Evolutionary conservation across 2,113 vertebrate species (phyloP).

Genomic region (Centropristis striata): DNA sequence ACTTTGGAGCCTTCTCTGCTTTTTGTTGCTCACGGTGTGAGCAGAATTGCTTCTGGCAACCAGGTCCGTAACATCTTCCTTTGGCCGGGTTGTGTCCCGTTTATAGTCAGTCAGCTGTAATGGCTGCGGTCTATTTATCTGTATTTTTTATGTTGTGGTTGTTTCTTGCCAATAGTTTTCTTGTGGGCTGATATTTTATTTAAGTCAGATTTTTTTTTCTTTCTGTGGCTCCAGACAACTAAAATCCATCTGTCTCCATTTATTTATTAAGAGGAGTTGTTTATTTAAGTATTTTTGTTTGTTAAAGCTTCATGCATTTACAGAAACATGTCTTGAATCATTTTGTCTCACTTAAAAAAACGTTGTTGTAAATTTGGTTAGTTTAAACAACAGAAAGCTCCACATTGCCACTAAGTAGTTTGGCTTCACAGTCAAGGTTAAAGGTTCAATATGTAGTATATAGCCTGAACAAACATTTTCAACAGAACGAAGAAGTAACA

Average conservation of each 20-base stretch:
- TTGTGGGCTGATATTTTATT: neutral
- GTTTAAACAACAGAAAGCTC: neutral
- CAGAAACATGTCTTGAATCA: neutral
- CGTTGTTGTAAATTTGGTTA: neutral
- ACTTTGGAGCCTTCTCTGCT: slow-evolving; percentile 5
- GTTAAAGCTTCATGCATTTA: neutral
- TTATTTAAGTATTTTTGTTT: neutral
- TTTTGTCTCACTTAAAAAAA: neutral
- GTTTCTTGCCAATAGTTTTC: slow-evolving; percentile 1
- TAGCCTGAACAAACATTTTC: too few species aligned
- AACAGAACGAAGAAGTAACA: too few species aligned
- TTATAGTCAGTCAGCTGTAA: neutral
- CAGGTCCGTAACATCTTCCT: neutral
- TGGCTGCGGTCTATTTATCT: neutral
- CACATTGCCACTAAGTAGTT: neutral
- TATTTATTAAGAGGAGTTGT: neutral
- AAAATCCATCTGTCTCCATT: neutral
- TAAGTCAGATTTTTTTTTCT: neutral
- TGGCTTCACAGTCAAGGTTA: neutral
- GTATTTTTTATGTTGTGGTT: neutral
- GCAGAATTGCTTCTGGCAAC: slow-evolving; percentile 28
- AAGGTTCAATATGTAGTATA: neutral
- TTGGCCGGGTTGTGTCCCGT: slow-evolving; percentile 7
- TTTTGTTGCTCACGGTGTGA: slow-evolving; percentile 16
- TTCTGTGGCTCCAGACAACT: neutral